phyloP scores from a whole-genome alignment of 2,113 vertebrate genomes.

The Heterocephalus glaber region DNA sequence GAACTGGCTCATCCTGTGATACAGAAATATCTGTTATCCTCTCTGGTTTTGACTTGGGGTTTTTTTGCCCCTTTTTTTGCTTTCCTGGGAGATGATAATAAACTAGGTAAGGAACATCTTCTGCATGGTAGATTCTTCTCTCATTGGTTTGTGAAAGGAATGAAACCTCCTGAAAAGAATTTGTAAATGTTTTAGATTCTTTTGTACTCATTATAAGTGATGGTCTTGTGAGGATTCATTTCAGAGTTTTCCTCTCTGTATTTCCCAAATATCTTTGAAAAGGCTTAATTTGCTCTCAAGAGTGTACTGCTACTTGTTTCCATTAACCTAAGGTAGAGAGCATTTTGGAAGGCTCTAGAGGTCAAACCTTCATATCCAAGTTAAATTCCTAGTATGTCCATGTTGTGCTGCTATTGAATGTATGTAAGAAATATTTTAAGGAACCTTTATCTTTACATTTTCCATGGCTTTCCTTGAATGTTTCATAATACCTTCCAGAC shows the following conservation, averaged over 20 bases:
- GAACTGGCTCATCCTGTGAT: not conserved
- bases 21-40: not conserved
- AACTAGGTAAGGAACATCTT: not conserved
- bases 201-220: not conserved
- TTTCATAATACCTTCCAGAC: conserved; percentile 23
- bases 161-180: not conserved
- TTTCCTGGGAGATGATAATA: not conserved
- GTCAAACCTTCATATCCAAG: not conserved
- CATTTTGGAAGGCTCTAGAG: not conserved
- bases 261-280: not conserved
- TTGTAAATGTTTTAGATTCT: conserved; percentile 8
- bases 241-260: not conserved
- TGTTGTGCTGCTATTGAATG: not conserved
- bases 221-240: not conserved
- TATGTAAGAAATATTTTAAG: not conserved
- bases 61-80: not conserved
- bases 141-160: not conserved
- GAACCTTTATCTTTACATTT: not conserved
- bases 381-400: not conserved
- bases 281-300: not conserved
- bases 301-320: not conserved
- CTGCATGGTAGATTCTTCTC: not conserved
- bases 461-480: not conserved
- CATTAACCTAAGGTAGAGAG: not conserved
- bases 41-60: not conserved